Conservation (phyloP, 2,797 vertebrate genomes). For the Neopelma chrysocephalum region DNA sequence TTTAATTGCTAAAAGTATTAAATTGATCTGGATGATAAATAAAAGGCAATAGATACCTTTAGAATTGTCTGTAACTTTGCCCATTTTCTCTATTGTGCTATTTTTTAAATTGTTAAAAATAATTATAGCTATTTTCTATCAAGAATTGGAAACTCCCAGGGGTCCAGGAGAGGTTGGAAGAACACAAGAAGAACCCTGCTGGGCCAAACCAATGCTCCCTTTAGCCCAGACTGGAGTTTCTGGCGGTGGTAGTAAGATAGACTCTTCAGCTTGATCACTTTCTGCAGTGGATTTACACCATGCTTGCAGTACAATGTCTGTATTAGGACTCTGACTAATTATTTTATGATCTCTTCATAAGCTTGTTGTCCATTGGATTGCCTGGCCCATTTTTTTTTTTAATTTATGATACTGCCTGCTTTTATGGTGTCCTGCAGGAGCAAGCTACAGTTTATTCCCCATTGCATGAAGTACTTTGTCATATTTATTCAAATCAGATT, state of each 20-base stretch:
- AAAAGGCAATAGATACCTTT: neutral
- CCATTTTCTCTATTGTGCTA: neutral
- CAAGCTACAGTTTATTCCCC: neutral
- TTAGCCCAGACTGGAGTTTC: neutral
- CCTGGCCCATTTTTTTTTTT: neutral
- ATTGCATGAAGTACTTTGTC: neutral
- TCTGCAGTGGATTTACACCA: neutral
- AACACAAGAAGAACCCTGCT: neutral
- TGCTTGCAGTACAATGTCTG: neutral
- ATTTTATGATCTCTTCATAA: neutral
- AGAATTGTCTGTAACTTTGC: neutral
- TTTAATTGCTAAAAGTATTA: neutral
- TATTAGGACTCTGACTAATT: neutral
- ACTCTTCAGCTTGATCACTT: neutral
- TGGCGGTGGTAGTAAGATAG: neutral
- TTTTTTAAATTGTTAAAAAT: neutral
- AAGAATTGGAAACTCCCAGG: neutral
- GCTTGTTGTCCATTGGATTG: neutral
- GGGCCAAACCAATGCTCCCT: neutral
- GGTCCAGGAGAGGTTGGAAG: neutral
- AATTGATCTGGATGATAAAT: neutral
- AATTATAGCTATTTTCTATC: neutral
- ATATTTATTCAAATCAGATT: neutral
- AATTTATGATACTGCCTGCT: neutral
- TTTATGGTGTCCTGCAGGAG: neutral